Evolutionary conservation across 2,888 invertebrate species (phyloP).

Genomic region (Rhagophthalmus giganteus): DNA sequence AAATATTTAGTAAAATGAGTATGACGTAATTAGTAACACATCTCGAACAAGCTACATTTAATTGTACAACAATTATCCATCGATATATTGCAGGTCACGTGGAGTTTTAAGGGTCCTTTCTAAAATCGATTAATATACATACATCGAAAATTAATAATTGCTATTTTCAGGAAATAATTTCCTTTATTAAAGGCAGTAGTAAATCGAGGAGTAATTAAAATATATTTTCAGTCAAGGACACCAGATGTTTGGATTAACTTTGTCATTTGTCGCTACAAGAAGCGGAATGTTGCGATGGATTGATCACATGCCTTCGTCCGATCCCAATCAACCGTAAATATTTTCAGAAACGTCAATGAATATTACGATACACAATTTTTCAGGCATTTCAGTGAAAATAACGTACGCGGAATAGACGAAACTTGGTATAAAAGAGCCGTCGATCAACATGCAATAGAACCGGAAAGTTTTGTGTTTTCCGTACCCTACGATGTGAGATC

Average conservation of each 20-base stretch:
- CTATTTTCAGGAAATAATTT: too few species aligned
- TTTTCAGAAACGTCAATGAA: not conserved
- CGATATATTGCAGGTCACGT: too few species aligned
- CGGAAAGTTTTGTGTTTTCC: slow-evolving; percentile 89
- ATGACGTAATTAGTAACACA: too few species aligned
- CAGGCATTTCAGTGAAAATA: slow-evolving; percentile 81
- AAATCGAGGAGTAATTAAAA: not conserved
- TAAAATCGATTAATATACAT: too few species aligned
- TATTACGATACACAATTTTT: slow-evolving; percentile 19
- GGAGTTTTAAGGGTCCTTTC: too few species aligned
- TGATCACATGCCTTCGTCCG: slow-evolving; percentile 64
- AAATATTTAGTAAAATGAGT: too few species aligned
- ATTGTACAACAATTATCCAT: too few species aligned
- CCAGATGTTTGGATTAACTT: slow-evolving; percentile 81
- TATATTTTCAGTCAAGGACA: slow-evolving; percentile 78
- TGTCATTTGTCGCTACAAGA: slow-evolving; percentile 87
- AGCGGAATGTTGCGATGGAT: slow-evolving; percentile 89
- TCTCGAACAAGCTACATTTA: too few species aligned
- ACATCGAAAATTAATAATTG: too few species aligned
- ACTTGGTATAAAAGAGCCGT: slow-evolving; percentile 91
- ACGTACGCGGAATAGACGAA: slow-evolving; percentile 81
- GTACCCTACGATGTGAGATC: slow-evolving; percentile 74
- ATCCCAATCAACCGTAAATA: slow-evolving; percentile 71
- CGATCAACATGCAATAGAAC: slow-evolving; percentile 83
- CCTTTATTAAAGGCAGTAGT: too few species aligned